Conservation (phyloP, 2,888 invertebrate genomes). For the Standfussiana lucernea region DNA sequence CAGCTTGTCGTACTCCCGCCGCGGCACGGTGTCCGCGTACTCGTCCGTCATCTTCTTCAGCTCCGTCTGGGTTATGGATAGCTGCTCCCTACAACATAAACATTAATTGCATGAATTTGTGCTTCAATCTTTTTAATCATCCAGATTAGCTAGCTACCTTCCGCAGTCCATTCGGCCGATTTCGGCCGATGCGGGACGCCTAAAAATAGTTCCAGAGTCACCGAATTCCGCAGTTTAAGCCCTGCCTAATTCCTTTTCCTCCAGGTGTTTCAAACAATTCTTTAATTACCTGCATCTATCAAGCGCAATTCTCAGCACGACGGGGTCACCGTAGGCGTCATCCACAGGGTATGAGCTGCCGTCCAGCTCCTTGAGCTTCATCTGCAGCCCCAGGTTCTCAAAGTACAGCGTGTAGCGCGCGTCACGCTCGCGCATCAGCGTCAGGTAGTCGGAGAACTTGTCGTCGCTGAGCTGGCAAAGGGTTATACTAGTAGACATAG, state of each 20-base stretch:
- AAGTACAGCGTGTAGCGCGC: constrained; percentile 86
- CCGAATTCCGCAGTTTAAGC: no score
- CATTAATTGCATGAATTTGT: not conserved
- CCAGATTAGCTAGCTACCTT: not conserved
- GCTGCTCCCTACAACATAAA: constrained; percentile 78
- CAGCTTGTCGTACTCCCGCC: constrained; percentile 82
- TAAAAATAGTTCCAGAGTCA: not conserved
- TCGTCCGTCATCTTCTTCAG: constrained; percentile 83
- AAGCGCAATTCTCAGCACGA: constrained; percentile 84
- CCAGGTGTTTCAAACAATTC: not conserved
- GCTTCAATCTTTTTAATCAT: not conserved
- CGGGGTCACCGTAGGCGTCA: constrained; percentile 80
- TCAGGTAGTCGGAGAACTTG: constrained; percentile 83
- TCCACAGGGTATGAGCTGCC: constrained; percentile 74
- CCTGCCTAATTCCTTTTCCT: not conserved
- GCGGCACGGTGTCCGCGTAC: constrained; percentile 86
- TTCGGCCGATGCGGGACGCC: not conserved
- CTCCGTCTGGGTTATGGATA: constrained; percentile 82
- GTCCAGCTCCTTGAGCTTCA: constrained; percentile 82
- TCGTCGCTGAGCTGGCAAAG: constrained; percentile 80
- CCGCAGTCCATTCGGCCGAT: not conserved
- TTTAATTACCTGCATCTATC: constrained; percentile 81
- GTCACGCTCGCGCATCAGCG: constrained; percentile 85
- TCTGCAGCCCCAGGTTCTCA: constrained; percentile 84
- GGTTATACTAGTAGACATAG: not conserved